A percentile compares a stretch with the other conserved stretches of the same genome.
phyloP scores from a whole-genome alignment of 2,113 vertebrate genomes.

The Entomyzon cyanotis region DNA sequence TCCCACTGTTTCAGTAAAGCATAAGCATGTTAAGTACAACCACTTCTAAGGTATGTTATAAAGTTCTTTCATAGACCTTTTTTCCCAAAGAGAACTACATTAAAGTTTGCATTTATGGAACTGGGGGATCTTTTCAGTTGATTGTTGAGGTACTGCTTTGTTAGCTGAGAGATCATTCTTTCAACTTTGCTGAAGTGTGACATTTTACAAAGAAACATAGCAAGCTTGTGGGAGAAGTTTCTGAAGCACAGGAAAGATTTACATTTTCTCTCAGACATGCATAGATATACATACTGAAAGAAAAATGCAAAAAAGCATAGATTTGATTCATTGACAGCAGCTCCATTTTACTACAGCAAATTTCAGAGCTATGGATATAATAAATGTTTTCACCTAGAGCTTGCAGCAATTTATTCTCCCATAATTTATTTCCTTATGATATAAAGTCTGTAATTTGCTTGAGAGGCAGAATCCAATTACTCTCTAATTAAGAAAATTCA shows the following conservation, averaged over 20 bases:
- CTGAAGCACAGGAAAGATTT: background rate
- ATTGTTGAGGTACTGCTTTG: background rate
- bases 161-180: background rate
- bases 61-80: background rate
- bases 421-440: background rate
- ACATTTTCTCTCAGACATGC: background rate
- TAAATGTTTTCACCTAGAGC: background rate
- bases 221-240: background rate
- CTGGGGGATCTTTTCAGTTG: background rate
- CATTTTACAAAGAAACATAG: background rate
- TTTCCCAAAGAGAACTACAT: background rate
- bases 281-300: background rate
- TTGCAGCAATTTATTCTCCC: background rate
- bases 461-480: conserved; percentile 11
- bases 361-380: background rate
- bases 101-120: background rate
- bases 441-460: background rate
- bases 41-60: background rate
- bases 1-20: background rate
- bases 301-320: background rate
- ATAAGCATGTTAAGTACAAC: background rate
- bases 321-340: background rate
- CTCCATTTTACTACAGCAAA: background rate
- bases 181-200: background rate
- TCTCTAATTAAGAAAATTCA: conserved; percentile 23